Evolutionary conservation across 2,888 invertebrate species (phyloP), one percentile per base, ranked within the genome.

Genomic region (Athalia cordata): DNA sequence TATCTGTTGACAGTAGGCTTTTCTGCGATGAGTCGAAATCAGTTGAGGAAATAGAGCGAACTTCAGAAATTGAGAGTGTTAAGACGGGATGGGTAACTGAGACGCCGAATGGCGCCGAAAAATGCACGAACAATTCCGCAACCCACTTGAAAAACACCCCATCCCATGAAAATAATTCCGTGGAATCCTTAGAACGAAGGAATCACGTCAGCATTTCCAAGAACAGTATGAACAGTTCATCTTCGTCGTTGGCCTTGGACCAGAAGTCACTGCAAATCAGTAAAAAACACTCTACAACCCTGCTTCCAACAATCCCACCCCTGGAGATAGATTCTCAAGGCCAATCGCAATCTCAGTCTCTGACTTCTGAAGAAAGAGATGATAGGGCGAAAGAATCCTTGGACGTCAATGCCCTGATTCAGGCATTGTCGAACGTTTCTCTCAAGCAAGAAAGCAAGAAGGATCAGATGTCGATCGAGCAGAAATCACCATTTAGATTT

Each of bases 341-440:
- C 15, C 72, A 77, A 57, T 84, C 85, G 4, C 80, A 68, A 62
- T 82, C 82, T 1, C 79, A 80, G 6, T 83, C 84, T 8, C 67
- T 82, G 0, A 59, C 74, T 5, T 81, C 79, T 3, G 81, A 80
- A 4, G 79, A 66, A 8, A 66, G 81, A 0, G 79, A 74, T 1
- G 80, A 77, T n/a, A 70, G 81, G 0, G 77, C 57, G 2, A 80
- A 78, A 64, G 66, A 52, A 29, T 11, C 80, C 5, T 49, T 85
- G 6, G 84, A 86, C 61, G 68, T 82, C 1, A 78, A 80, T 6
- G 82, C 81, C n/a, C 70, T 86, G 77, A 80, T 84, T 6, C 61
- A 77, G 45, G 83, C 84, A 2, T 62, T 87, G 5, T 86, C 87
- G 2, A 80, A 82, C 29, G 83, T 84, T 15, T 82, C 82, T 2